Conservation (phyloP, 1,140 invertebrate genomes). For the Sinella curviseta region DNA sequence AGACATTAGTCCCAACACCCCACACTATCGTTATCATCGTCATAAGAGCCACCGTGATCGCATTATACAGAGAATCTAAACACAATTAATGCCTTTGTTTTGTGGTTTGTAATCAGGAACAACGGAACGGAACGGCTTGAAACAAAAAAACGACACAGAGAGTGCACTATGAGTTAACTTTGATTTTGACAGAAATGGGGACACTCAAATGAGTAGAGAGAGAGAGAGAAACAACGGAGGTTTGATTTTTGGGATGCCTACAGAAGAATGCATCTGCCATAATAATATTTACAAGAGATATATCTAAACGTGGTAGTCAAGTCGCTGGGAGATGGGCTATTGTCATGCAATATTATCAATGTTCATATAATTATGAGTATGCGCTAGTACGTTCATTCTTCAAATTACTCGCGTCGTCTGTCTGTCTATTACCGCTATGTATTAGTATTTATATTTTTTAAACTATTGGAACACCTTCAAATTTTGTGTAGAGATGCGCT, state of each 20-base stretch:
- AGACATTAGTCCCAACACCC: too few species aligned
- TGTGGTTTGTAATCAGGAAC: background rate
- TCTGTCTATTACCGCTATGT: too few species aligned
- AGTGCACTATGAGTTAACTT: background rate
- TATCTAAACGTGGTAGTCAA: too few species aligned
- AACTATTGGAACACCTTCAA: too few species aligned
- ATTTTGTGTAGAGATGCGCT: too few species aligned
- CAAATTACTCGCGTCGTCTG: too few species aligned
- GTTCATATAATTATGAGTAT: too few species aligned
- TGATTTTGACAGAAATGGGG: background rate
- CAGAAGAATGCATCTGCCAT: background rate
- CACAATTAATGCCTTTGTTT: constrained; percentile 6
- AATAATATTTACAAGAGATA: too few species aligned
- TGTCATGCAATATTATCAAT: too few species aligned
- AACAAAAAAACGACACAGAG: background rate
- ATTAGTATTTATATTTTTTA: too few species aligned
- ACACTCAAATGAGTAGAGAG: background rate
- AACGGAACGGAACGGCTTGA: background rate
- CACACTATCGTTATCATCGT: background rate
- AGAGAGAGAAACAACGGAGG: background rate
- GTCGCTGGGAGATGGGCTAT: too few species aligned
- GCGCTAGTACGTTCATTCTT: too few species aligned
- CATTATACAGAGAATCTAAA: background rate
- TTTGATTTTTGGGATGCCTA: background rate
- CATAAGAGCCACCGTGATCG: background rate